These are phyloP conservation scores for Spizaetus ornatus DNA, from an alignment of 2,113 vertebrate species.

Conservation along the genomic window DNA sequence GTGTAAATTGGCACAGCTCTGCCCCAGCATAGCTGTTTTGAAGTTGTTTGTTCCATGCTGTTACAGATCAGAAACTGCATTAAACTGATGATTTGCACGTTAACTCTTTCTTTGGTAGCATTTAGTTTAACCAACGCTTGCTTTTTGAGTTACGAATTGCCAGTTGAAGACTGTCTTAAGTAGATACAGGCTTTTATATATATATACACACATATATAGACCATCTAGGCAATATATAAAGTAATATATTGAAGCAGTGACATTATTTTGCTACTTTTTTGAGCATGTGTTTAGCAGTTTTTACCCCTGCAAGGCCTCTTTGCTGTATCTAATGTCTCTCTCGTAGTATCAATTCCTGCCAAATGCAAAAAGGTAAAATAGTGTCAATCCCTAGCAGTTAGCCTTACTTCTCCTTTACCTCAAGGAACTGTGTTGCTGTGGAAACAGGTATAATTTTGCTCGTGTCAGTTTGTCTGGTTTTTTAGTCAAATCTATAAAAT, in stretches of 20 bases:
- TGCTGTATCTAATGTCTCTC: not conserved
- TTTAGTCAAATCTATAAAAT: not conserved
- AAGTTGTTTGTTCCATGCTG: not conserved
- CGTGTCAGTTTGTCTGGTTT: not conserved
- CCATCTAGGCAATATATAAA: not conserved
- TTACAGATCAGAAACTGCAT: not conserved
- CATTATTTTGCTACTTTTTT: not conserved
- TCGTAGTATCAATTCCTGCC: not conserved
- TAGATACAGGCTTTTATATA: not conserved
- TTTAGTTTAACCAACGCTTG: not conserved
- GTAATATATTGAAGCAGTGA: not conserved
- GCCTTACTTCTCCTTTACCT: not conserved
- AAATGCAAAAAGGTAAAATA: not conserved
- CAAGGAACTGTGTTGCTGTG: not conserved
- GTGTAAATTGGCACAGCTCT: not conserved
- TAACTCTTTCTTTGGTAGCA: not conserved
- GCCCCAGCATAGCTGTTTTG: not conserved
- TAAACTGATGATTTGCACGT: not conserved
- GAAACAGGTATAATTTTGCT: not conserved
- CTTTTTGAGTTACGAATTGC: not conserved
- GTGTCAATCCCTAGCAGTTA: not conserved
- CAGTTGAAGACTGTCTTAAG: not conserved
- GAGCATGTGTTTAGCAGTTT: not conserved
- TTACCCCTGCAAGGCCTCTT: no score
- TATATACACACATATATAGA: not conserved